phyloP scores from a whole-genome alignment of 1,140 invertebrate species.

The Theocolax elegans region DNA sequence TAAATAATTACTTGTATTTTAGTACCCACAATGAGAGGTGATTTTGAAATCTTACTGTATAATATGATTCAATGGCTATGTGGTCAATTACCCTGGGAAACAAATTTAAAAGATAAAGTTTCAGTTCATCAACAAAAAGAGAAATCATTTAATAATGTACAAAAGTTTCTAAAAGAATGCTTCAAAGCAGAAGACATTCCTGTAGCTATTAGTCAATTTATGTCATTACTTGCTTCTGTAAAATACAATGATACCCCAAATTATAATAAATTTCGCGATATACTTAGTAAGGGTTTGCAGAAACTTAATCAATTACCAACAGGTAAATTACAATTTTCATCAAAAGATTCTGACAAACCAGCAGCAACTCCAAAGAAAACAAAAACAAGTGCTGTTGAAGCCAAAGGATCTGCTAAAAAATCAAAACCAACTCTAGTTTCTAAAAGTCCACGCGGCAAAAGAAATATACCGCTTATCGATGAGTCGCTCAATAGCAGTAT shows the following conservation, averaged over 20 bases:
- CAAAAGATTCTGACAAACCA: conserved; percentile 25
- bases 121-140: conserved; percentile 81
- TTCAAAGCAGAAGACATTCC: conserved; percentile 70
- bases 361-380: conserved; percentile 11
- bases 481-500: conserved; percentile 54
- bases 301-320: conserved; percentile 53
- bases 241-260: conserved; percentile 59
- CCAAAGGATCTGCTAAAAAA: conserved; percentile 21
- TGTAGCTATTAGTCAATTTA: conserved; percentile 53
- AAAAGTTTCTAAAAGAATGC: conserved; percentile 70
- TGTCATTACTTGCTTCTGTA: conserved; percentile 49
- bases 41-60: conserved; percentile 92
- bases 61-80: conserved; percentile 93
- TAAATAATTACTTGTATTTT: no score
- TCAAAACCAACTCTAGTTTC: neutral
- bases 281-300: conserved; percentile 55
- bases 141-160: conserved; percentile 75
- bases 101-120: conserved; percentile 72
- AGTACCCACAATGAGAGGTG: conserved; percentile 87
- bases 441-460: conserved; percentile 32
- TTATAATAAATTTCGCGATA: conserved; percentile 60
- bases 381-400: conserved; percentile 12
- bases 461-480: neutral
- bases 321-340: conserved; percentile 58
- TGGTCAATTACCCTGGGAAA: conserved; percentile 86